These are phyloP conservation scores for Drosophila willistoni DNA, from an alignment of 1,140 invertebrate genomes.

Conservation along the genomic window DNA sequence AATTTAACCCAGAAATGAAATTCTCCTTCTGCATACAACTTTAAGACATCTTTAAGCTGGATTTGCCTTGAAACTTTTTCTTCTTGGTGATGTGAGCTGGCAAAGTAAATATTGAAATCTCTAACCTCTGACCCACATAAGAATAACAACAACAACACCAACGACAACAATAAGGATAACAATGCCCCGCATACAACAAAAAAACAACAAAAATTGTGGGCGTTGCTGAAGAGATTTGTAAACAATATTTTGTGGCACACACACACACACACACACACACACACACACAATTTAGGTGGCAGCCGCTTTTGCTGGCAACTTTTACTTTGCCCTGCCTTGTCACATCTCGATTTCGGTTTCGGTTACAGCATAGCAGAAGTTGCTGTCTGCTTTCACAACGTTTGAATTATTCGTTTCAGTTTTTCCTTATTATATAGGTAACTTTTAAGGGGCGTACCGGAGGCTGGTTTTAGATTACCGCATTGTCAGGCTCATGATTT, in stretches of 20 bases:
- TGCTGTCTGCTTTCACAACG: slow-evolving; percentile 37
- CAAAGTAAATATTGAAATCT: slow-evolving; percentile 78
- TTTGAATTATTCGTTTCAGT: slow-evolving; percentile 41
- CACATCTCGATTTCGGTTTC: slow-evolving; percentile 53
- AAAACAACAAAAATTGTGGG: slow-evolving; percentile 57
- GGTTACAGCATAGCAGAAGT: slow-evolving; percentile 40
- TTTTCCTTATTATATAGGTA: no score
- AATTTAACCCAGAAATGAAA: slow-evolving; percentile 72
- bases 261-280: slow-evolving; percentile 57
- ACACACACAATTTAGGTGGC: slow-evolving; percentile 65
- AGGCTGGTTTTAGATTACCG: slow-evolving; percentile 11
- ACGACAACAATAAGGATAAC: slow-evolving; percentile 52
- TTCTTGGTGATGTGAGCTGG: slow-evolving; percentile 15
- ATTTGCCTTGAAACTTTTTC: slow-evolving; percentile 54
- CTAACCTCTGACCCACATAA: slow-evolving; percentile 67
- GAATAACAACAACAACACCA: slow-evolving; percentile 41
- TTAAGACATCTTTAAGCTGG: slow-evolving; percentile 65
- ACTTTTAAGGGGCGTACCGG: neutral
- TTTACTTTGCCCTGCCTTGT: slow-evolving; percentile 11
- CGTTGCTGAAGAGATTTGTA: slow-evolving; percentile 80
- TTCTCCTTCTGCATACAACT: slow-evolving; percentile 42
- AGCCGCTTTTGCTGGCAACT: slow-evolving; percentile 38
- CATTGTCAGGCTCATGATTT: neutral
- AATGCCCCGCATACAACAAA: slow-evolving; percentile 68
- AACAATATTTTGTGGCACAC: slow-evolving; percentile 76